Percentiles rank a stretch among this genome's conserved stretches.
Conservation (phyloP, 2,888 invertebrate species). For the Drosophila hamatofila region DNA sequence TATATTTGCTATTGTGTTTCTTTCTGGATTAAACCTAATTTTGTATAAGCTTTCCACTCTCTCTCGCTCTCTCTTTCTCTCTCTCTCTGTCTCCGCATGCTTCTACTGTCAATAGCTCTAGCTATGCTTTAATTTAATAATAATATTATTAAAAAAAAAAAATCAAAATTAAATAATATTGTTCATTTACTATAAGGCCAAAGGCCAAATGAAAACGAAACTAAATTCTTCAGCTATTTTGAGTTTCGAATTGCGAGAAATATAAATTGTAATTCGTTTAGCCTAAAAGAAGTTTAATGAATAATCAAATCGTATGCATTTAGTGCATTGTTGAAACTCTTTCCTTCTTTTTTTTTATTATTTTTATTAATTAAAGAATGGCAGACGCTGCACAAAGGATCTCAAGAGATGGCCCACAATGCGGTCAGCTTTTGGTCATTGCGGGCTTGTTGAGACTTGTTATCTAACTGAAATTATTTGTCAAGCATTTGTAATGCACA, state of each 20-base stretch:
- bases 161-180: too few species aligned
- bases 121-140: too few species aligned
- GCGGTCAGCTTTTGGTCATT: constrained; percentile 21
- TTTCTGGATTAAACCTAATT: too few species aligned
- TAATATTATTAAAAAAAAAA: too few species aligned
- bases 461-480: constrained; percentile 65
- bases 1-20: too few species aligned
- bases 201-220: background rate
- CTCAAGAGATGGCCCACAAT: constrained; percentile 12
- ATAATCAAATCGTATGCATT: background rate
- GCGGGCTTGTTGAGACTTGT: constrained; percentile 39
- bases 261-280: background rate
- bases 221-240: background rate
- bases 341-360: background rate
- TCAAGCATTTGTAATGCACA: constrained; percentile 70
- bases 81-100: too few species aligned
- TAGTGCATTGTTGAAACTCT: background rate
- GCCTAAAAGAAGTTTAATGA: background rate
- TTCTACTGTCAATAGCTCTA: too few species aligned
- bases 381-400: constrained; percentile 2
- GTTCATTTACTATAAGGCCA: background rate
- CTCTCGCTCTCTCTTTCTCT: too few species aligned
- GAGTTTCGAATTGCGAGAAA: background rate
- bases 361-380: background rate
- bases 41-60: too few species aligned